Conservation (phyloP, 2,113 vertebrate species). For the Alces alces region DNA sequence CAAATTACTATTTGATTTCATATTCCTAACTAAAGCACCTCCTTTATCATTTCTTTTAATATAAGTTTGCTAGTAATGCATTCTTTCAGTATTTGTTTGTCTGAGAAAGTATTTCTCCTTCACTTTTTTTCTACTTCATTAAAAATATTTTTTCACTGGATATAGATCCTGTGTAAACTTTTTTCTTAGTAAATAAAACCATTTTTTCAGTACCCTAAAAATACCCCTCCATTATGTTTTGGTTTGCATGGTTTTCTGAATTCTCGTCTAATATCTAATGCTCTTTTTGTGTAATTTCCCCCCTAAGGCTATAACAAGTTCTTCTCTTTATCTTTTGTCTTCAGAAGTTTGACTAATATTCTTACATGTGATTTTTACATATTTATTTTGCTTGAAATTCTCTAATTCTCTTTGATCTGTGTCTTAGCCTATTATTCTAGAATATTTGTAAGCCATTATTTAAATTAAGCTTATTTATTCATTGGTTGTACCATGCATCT, state of each 20-base stretch:
- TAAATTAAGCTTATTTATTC: not conserved
- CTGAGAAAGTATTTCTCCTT: not conserved
- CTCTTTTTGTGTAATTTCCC: not conserved
- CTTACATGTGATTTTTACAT: not conserved
- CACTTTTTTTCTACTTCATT: not conserved
- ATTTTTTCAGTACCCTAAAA: not conserved
- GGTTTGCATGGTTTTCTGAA: not conserved
- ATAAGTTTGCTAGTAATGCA: not conserved
- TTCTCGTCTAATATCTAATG: not conserved
- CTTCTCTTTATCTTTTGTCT: not conserved
- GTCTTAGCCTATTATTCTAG: not conserved
- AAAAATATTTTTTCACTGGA: not conserved
- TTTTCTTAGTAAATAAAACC: not conserved
- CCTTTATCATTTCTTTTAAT: not conserved
- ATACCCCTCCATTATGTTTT: not conserved
- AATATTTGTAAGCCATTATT: not conserved
- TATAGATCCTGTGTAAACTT: not conserved
- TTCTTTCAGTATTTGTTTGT: not conserved
- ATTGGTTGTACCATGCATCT: not conserved
- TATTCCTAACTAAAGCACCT: not conserved
- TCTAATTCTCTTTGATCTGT: not conserved
- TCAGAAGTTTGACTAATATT: not conserved
- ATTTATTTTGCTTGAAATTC: not conserved
- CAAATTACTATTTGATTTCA: not conserved
- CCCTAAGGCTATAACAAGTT: not conserved